A percentile compares a stretch with the other conserved stretches of the same genome.
phyloP scores from a whole-genome alignment of 2,113 vertebrate species.

The Charina bottae region DNA sequence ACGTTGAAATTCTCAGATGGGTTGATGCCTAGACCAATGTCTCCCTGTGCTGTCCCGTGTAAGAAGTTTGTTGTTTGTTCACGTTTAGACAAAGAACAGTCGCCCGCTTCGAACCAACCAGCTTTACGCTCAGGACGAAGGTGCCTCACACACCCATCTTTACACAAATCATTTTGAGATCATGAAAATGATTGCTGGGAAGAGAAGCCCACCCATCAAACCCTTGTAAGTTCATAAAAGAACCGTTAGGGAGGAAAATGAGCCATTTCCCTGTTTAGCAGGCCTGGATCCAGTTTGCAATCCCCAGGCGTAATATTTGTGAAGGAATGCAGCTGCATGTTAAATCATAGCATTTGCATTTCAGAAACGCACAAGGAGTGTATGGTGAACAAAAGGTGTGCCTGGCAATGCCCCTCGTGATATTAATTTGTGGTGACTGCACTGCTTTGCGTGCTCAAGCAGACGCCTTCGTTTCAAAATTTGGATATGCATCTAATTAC shows the following conservation, averaged over 20 bases:
- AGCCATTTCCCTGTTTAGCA: not conserved
- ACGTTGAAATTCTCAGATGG: not conserved
- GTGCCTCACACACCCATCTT: constrained; percentile 88
- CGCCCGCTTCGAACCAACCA: constrained; percentile 89
- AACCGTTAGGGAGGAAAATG: not conserved
- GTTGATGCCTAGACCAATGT: constrained; percentile 44
- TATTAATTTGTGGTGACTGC: not conserved
- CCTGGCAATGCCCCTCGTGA: not conserved
- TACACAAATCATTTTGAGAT: constrained; percentile 91
- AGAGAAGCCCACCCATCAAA: constrained; percentile 90
- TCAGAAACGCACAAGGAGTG: not conserved
- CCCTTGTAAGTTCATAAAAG: constrained; percentile 79
- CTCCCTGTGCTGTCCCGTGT: not conserved
- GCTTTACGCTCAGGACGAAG: constrained; percentile 93
- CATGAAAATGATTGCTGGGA: constrained; percentile 92
- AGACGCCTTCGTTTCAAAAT: not conserved
- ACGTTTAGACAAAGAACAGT: constrained; percentile 87
- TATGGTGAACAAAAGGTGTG: not conserved
- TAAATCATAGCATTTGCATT: not conserved
- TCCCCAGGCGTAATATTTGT: not conserved
- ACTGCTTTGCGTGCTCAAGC: not conserved
- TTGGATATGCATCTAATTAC: not conserved
- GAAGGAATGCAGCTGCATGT: not conserved
- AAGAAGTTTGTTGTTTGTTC: constrained; percentile 42
- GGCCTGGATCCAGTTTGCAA: not conserved